phyloP scores from a whole-genome alignment of 2,113 vertebrate species.

The Delphinapterus leucas region DNA sequence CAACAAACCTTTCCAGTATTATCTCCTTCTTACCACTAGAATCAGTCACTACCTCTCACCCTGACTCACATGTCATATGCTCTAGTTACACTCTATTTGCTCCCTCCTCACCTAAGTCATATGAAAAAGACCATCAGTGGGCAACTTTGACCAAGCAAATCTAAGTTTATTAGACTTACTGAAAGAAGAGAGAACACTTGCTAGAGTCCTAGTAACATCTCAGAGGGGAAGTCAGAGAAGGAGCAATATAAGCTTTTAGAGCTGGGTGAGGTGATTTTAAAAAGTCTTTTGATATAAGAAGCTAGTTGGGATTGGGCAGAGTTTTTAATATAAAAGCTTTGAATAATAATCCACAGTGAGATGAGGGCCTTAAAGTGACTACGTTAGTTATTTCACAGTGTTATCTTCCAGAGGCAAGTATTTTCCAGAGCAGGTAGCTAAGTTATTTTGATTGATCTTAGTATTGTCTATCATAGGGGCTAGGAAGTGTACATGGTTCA shows the following conservation, averaged over 20 bases:
- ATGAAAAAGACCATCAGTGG: not conserved
- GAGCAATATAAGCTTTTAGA: not conserved
- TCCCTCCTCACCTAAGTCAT: not conserved
- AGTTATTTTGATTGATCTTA: not conserved
- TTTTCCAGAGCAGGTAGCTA: not conserved
- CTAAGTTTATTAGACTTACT: not conserved
- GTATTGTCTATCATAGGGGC: not conserved
- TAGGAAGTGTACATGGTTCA: not conserved
- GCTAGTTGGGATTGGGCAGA: not conserved
- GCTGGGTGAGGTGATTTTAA: not conserved
- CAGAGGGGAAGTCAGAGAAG: not conserved
- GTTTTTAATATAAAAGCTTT: not conserved
- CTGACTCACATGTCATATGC: not conserved
- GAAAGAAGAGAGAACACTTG: not conserved
- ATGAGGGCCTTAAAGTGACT: not conserved
- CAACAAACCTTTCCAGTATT: not conserved
- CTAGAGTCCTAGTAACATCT: not conserved
- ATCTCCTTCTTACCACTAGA: not conserved
- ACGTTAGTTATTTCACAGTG: not conserved
- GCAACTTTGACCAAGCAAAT: not conserved
- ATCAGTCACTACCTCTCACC: not conserved
- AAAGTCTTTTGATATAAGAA: not conserved
- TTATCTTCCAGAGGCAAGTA: not conserved
- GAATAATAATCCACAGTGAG: not conserved
- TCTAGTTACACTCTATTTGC: not conserved